Conservation (phyloP, 2,888 invertebrate species). For the Idaea dimidiata region DNA sequence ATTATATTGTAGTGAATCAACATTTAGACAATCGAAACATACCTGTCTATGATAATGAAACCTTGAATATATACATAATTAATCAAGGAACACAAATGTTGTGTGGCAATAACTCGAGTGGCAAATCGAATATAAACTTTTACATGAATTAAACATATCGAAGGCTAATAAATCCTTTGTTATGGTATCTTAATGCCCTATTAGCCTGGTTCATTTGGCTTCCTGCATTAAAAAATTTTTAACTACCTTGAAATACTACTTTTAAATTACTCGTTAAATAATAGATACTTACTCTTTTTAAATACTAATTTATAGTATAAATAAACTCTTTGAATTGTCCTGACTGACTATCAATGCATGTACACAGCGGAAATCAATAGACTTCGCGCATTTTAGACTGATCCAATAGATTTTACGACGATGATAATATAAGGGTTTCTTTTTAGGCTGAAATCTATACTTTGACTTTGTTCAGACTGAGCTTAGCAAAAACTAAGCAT, state of each 20-base stretch:
- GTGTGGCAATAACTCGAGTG: not conserved
- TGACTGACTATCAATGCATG: too few species aligned
- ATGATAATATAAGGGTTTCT: too few species aligned
- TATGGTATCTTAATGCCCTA: not conserved
- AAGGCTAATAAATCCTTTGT: conserved; percentile 1
- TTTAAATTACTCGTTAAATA: too few species aligned
- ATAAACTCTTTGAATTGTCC: too few species aligned
- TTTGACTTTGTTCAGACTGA: too few species aligned
- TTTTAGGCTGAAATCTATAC: too few species aligned
- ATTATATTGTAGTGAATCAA: not conserved
- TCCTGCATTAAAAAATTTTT: not conserved
- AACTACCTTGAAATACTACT: not conserved
- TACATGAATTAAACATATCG: not conserved
- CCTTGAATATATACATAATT: not conserved
- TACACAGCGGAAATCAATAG: too few species aligned
- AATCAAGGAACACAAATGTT: not conserved
- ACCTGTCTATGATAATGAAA: not conserved
- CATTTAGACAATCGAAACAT: not conserved
- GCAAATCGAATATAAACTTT: not conserved
- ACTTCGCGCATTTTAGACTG: too few species aligned
- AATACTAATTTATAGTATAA: too few species aligned
- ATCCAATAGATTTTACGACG: too few species aligned
- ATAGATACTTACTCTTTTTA: too few species aligned
- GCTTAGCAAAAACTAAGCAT: too few species aligned
- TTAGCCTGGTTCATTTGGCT: not conserved